Conservation (phyloP, 2,888 invertebrate genomes). For the Hecatera dysodea region DNA sequence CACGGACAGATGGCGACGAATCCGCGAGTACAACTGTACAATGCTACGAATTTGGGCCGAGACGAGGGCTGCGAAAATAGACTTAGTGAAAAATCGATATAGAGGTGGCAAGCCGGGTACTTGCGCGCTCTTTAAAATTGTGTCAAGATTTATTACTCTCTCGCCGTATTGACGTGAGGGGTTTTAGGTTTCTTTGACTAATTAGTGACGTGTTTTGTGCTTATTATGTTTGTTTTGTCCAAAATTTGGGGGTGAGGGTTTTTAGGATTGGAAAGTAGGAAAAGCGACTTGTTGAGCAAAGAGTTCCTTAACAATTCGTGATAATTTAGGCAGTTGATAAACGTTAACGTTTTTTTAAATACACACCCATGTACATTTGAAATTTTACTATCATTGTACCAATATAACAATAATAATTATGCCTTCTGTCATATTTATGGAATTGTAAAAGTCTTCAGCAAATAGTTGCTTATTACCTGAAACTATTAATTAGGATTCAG, state of each 20-base stretch:
- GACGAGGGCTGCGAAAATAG: constrained; percentile 79
- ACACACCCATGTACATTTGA: no score
- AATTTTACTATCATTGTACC: no score
- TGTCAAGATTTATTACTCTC: constrained; percentile 80
- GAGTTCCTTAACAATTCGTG: not conserved
- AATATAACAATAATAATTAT: no score
- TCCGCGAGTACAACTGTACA: constrained; percentile 75
- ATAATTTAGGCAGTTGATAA: not conserved
- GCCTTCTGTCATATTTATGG: not conserved
- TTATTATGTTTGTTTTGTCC: not conserved
- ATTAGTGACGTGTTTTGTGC: constrained; percentile 43
- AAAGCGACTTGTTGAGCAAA: constrained; percentile 9
- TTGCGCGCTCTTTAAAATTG: constrained; percentile 79
- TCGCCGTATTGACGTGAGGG: constrained; percentile 47
- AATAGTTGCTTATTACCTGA: not conserved
- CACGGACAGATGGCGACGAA: constrained; percentile 55
- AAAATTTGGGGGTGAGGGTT: not conserved
- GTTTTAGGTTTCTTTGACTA: constrained; percentile 56
- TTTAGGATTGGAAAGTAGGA: not conserved
- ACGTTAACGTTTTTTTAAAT: no score
- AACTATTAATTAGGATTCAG: not conserved
- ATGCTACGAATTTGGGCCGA: constrained; percentile 78
- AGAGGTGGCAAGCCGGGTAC: constrained; percentile 70
- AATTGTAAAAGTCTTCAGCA: no score
- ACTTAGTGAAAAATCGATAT: constrained; percentile 83